phyloP scores from a whole-genome alignment of 2,888 invertebrate genomes.

The Thera obeliscata region DNA sequence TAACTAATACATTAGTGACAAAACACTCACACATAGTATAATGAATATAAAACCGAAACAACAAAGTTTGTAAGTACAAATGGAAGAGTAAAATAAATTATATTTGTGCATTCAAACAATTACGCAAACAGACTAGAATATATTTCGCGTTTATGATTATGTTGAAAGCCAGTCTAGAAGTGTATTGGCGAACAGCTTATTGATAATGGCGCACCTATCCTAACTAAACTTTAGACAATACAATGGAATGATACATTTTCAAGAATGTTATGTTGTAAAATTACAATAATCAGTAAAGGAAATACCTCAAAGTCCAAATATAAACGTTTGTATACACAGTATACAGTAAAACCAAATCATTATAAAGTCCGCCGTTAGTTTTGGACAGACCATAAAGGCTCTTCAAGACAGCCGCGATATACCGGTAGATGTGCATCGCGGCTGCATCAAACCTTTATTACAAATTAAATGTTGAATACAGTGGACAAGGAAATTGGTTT shows the following conservation, averaged over 20 bases:
- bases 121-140: constrained; percentile 65
- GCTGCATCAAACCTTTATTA: constrained; percentile 11
- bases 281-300: constrained; percentile 57
- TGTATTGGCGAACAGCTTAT: constrained; percentile 56
- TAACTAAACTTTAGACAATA: constrained; percentile 81
- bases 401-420: not conserved
- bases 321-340: constrained; percentile 39
- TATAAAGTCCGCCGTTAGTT: constrained; percentile 42
- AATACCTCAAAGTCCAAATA: constrained; percentile 44
- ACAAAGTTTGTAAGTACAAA: constrained; percentile 64
- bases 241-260: constrained; percentile 83
- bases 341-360: constrained; percentile 39
- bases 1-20: constrained; percentile 59
- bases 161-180: constrained; percentile 43
- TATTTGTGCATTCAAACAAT: constrained; percentile 67
- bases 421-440: not conserved
- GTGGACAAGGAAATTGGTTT: constrained; percentile 56
- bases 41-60: constrained; percentile 53
- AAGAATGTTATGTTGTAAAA: constrained; percentile 78
- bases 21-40: constrained; percentile 62
- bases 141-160: constrained; percentile 40
- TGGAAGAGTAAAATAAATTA: constrained; percentile 65
- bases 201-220: constrained; percentile 76
- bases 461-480: constrained; percentile 47
- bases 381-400: constrained; percentile 33